Evolutionary conservation across 2,888 invertebrate species (phyloP).

Genomic region (Oscheius sp.): DNA sequence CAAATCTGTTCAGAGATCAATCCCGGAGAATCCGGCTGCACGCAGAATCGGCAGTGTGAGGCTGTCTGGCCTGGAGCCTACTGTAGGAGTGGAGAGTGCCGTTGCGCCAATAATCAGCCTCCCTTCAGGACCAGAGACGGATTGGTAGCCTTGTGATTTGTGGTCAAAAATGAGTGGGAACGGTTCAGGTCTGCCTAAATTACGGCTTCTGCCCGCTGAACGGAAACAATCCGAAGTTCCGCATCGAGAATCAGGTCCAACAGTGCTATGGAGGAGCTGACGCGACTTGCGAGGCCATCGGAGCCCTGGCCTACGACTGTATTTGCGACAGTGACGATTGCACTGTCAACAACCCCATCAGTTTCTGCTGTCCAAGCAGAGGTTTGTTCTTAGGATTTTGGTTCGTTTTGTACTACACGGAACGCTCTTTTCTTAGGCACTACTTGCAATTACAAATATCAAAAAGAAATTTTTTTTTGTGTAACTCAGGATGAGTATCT

Average conservation of each 20-base stretch:
- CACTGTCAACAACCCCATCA: slow-evolving; percentile 72
- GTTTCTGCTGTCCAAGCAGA: slow-evolving; percentile 73
- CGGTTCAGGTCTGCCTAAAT: slow-evolving; percentile 66
- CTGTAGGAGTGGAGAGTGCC: slow-evolving; percentile 71
- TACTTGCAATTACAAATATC: too few species aligned
- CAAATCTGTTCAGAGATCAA: slow-evolving; percentile 66
- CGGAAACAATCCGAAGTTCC: slow-evolving; percentile 73
- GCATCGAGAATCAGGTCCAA: slow-evolving; percentile 72
- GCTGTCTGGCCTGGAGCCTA: slow-evolving; percentile 73
- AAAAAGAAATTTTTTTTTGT: too few species aligned
- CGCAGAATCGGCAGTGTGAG: slow-evolving; percentile 72
- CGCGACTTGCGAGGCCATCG: slow-evolving; percentile 72
- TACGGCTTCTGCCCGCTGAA: slow-evolving; percentile 73
- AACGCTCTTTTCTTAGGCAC: too few species aligned
- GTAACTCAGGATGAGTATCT: too few species aligned
- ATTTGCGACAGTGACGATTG: slow-evolving; percentile 72
- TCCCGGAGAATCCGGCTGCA: slow-evolving; percentile 72
- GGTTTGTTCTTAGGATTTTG: slow-evolving; percentile 43
- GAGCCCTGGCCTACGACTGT: slow-evolving; percentile 71
- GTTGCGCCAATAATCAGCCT: slow-evolving; percentile 73
- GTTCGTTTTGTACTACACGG: background rate
- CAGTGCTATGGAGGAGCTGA: slow-evolving; percentile 72
- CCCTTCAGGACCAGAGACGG: slow-evolving; percentile 70
- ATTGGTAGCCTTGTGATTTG: slow-evolving; percentile 32
- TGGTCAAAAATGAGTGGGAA: background rate